Percentiles rank a stretch among this genome's conserved stretches.
Conservation (phyloP, 1,140 invertebrate genomes). For the Leptestheria dahalacensis region DNA sequence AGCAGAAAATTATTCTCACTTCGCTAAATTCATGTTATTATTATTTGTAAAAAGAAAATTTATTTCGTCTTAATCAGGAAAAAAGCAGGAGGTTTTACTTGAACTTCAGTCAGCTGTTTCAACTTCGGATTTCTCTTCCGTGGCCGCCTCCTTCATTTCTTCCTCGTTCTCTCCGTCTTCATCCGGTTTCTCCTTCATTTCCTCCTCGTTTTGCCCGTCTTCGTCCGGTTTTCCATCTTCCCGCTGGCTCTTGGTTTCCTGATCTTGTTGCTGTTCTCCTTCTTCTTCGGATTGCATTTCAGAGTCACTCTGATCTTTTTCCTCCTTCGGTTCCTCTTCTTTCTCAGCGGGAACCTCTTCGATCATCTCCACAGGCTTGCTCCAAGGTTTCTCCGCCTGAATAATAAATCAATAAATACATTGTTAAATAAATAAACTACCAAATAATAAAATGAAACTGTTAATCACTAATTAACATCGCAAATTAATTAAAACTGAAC, state of each 20-base stretch:
- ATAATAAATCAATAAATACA: not conserved
- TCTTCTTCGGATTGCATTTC: conserved; percentile 19
- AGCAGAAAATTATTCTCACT: no score
- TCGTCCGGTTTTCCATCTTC: no score
- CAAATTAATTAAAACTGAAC: not conserved
- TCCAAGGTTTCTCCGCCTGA: conserved; percentile 8
- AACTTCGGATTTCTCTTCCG: not conserved
- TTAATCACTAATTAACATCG: not conserved
- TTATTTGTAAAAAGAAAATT: no score
- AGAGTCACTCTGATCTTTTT: conserved; percentile 24
- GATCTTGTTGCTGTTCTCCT: conserved; percentile 14
- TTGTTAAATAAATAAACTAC: not conserved
- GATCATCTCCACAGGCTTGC: not conserved
- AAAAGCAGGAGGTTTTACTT: no score
- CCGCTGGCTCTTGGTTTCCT: no score
- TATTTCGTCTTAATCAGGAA: no score
- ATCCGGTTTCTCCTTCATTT: conserved; percentile 6
- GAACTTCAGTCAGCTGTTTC: not conserved
- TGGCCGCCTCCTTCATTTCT: conserved; percentile 13
- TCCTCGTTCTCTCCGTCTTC: conserved; percentile 18
- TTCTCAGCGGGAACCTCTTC: conserved; percentile 1
- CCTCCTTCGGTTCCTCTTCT: conserved; percentile 25
- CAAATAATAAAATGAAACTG: not conserved
- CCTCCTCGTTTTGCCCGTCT: no score
- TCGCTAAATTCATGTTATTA: no score